Evolutionary conservation across 2,888 invertebrate species (phyloP).

Genomic region (Unio delphinus): DNA sequence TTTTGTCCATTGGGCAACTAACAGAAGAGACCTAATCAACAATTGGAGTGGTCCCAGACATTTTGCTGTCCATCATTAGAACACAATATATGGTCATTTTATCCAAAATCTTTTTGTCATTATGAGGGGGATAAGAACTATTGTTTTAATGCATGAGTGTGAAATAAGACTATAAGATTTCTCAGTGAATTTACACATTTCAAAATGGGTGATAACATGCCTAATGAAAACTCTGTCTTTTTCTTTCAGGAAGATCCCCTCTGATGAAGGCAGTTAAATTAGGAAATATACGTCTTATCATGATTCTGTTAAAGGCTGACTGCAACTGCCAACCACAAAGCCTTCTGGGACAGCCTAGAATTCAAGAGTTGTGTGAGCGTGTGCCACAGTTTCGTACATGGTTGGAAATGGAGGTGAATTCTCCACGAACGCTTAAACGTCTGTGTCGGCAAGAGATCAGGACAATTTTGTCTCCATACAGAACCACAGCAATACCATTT

Average conservation of each 20-base stretch:
- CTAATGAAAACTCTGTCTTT: not conserved
- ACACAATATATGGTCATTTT: too few relatives aligned
- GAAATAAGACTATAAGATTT: too few relatives aligned
- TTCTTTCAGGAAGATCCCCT: constrained; percentile 28
- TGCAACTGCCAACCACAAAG: constrained; percentile 17
- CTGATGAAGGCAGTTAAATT: constrained; percentile 32
- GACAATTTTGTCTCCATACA: constrained; percentile 12
- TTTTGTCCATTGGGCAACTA: too few relatives aligned
- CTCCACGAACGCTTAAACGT: constrained; percentile 28
- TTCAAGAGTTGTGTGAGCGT: constrained; percentile 23
- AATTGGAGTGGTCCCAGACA: too few relatives aligned
- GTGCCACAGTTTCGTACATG: constrained; percentile 31
- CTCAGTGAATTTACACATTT: too few relatives aligned
- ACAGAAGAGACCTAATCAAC: too few relatives aligned
- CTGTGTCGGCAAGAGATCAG: constrained; percentile 26
- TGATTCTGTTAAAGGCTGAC: constrained; percentile 30
- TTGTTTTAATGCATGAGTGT: too few relatives aligned
- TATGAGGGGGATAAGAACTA: too few relatives aligned
- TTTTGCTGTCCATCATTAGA: too few relatives aligned
- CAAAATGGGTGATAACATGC: too few relatives aligned
- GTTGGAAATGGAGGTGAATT: constrained; percentile 33
- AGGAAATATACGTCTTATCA: constrained; percentile 29
- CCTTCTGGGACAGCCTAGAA: constrained; percentile 19
- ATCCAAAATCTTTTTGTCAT: too few relatives aligned
- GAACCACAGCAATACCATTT: constrained; percentile 8